A percentile compares a stretch with the other conserved stretches of the same genome.
Conservation (phyloP, 2,113 vertebrate species). For the Odocoileus virginianus region DNA sequence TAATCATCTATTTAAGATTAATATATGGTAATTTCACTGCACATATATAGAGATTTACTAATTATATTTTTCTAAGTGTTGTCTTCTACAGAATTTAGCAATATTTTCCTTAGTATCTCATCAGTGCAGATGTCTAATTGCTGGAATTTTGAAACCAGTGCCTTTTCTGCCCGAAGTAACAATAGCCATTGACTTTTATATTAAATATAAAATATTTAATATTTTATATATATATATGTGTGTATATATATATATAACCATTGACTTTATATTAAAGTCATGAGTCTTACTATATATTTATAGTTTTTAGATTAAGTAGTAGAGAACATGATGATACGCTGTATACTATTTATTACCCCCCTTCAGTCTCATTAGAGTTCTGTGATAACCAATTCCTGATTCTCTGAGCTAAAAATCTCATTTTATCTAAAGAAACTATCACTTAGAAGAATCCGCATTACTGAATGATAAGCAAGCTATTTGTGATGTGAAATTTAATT, state of each 20-base stretch:
- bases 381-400: background rate
- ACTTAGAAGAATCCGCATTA: background rate
- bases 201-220: background rate
- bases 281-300: conserved; percentile 29
- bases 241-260: background rate
- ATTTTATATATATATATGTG: too few species aligned
- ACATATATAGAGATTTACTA: background rate
- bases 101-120: conserved; percentile 51
- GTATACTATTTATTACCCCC: background rate
- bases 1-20: conserved; percentile 43
- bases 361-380: background rate
- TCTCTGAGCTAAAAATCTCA: background rate
- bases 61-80: conserved; percentile 65
- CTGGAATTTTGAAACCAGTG: conserved; percentile 10
- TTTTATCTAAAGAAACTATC: background rate
- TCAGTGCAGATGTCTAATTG: conserved; percentile 45
- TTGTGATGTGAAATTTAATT: background rate
- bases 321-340: conserved; percentile 11
- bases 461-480: background rate
- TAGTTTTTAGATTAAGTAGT: conserved; percentile 44
- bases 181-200: conserved; percentile 49
- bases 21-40: background rate
- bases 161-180: conserved; percentile 29
- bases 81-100: conserved; percentile 38
- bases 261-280: conserved; percentile 25